Evolutionary conservation across 2,888 invertebrate genomes (phyloP), one percentile per base, ranked within the genome.

Genomic region (Dicycla oo): DNA sequence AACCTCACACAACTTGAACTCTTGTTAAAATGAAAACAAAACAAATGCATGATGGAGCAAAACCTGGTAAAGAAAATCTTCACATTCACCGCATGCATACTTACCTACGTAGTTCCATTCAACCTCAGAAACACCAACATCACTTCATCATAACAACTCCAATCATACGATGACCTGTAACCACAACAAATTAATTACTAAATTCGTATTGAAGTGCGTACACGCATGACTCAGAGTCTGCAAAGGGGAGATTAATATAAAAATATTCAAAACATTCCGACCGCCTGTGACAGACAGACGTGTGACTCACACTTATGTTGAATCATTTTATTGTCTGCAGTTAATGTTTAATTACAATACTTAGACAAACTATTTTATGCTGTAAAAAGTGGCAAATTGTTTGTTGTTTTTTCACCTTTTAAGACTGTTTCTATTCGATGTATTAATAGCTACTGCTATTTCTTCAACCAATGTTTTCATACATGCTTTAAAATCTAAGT

Each of bases 211-310:
- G 74, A 70, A 65, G 69, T 82, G 73, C 85, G 83, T 73, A 47
- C 69, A 65, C 76, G 73, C 68, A 77, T 87, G 87, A 86, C 66
- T 87, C 87, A 87, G 58, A 56, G 86, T 82, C 82, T 86, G 73
- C 73, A 73, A 75, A 81, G 81, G 72, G 80, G 78, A 86, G 87
- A 85, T 84, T 86, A 82, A 80, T 84, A 87, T 83, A 88, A 88
- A 88, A 86, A 86, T 87, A 88, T 87, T 84, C 78, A 88, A 88
- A 86, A 84, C 87, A 88, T 87, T 84, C 78, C 77, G 34, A 72
- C 40, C 71, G 74, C 34, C 62, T 70, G 75, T 79, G 80, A 79
- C 84, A 80, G 78, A 73, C 83, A 73, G 84, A 76, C 83, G 78
- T 56, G 40, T 88, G 88, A 89, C 54, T 89, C 89, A 89, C 67